Evolutionary conservation across 2,888 invertebrate species (phyloP).

Genomic region (Brassicogethes aeneus): DNA sequence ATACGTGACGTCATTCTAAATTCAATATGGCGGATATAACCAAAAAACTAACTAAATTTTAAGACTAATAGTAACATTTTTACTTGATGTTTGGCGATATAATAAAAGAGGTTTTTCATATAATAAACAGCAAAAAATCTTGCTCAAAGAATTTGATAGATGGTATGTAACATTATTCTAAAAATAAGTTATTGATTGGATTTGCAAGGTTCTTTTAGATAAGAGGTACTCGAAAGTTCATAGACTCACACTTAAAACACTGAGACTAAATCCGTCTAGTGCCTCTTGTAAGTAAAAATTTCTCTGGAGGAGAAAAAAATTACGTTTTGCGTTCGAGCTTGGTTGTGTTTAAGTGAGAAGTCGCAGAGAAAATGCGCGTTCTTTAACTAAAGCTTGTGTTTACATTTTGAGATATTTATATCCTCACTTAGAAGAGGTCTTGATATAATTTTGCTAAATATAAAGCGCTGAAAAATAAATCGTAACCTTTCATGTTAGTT

Average conservation of each 20-base stretch:
- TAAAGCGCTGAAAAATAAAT: slow-evolving; percentile 31
- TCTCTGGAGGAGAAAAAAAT: slow-evolving; percentile 5
- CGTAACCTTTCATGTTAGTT: slow-evolving; percentile 18
- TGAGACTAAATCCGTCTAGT: slow-evolving; percentile 23
- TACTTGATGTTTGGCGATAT: too few species aligned
- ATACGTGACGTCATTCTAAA: too few species aligned
- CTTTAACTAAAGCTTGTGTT: neutral
- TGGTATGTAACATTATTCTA: too few species aligned
- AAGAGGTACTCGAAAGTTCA: slow-evolving; percentile 18
- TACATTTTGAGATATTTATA: slow-evolving; percentile 24
- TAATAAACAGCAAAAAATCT: too few species aligned
- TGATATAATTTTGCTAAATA: slow-evolving; percentile 29
- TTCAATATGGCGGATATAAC: too few species aligned
- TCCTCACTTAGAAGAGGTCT: slow-evolving; percentile 32
- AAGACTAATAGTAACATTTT: too few species aligned
- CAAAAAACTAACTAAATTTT: too few species aligned
- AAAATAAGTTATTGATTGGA: slow-evolving; percentile 12
- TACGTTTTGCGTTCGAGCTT: neutral
- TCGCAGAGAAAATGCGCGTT: slow-evolving; percentile 1
- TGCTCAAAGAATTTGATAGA: too few species aligned
- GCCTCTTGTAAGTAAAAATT: slow-evolving; percentile 17
- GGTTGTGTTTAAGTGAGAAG: neutral
- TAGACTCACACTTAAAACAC: slow-evolving; percentile 19
- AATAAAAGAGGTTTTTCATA: too few species aligned
- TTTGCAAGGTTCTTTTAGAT: slow-evolving; percentile 2